Conservation (phyloP, 1,140 invertebrate genomes). For the Epicauta chinensis region DNA sequence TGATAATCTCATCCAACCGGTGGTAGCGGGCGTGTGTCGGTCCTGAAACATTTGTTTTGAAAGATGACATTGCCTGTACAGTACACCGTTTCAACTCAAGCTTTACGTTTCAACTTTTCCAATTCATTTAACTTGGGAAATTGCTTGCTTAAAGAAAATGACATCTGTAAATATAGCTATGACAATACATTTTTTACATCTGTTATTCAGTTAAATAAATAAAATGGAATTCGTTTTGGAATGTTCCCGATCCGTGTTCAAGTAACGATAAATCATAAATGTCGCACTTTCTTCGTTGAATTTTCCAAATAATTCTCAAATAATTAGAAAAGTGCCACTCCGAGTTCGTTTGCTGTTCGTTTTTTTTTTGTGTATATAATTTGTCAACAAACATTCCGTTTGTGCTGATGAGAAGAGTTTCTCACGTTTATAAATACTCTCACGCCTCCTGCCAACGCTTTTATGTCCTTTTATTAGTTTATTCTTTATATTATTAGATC, state of each 20-base stretch:
- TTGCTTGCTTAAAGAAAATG: slow-evolving; percentile 16
- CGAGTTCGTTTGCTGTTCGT: too few species aligned
- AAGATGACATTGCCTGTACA: slow-evolving; percentile 12
- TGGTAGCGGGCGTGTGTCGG: slow-evolving; percentile 2
- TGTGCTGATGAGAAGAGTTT: background rate
- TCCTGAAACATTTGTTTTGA: slow-evolving; percentile 14
- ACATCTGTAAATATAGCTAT: slow-evolving; percentile 14
- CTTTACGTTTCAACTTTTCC: slow-evolving; percentile 18
- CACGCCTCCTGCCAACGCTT: slow-evolving; percentile 2
- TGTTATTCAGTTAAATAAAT: slow-evolving; percentile 14
- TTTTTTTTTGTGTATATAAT: too few species aligned
- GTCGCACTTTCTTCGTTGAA: too few species aligned
- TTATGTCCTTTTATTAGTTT: slow-evolving; percentile 12
- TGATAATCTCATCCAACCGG: slow-evolving; percentile 4
- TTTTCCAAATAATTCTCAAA: too few species aligned
- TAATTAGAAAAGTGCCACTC: too few species aligned
- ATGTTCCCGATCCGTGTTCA: background rate
- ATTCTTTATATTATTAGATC: slow-evolving; percentile 11
- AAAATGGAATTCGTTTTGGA: background rate
- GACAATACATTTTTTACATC: slow-evolving; percentile 13
- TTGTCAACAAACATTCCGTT: too few species aligned
- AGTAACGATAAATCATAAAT: too few species aligned
- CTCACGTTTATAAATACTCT: slow-evolving; percentile 3
- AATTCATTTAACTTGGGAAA: slow-evolving; percentile 19
- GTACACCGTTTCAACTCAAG: slow-evolving; percentile 9